These are phyloP conservation scores for Brachionus manjavacas DNA, from an alignment of 1,140 invertebrate genomes.

Conservation along the genomic window DNA sequence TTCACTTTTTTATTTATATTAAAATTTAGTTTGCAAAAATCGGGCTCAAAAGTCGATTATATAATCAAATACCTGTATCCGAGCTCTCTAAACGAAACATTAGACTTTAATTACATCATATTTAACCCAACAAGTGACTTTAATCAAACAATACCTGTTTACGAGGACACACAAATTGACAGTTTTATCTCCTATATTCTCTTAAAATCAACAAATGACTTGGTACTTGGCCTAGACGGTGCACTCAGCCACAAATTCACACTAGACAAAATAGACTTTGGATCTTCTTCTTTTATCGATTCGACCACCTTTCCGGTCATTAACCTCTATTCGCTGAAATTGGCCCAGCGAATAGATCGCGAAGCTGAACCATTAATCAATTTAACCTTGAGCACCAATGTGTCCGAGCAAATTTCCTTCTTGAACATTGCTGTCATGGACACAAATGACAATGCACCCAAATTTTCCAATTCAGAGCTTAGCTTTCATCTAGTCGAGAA, in stretches of 20 bases:
- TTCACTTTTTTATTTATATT: neutral
- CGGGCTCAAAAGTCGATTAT: neutral
- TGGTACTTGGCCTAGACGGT: neutral
- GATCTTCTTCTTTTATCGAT: neutral
- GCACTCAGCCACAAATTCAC: neutral
- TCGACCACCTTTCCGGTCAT: neutral
- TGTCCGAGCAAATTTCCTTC: neutral
- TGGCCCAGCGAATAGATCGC: neutral
- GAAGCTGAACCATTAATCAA: neutral
- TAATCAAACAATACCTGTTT: neutral
- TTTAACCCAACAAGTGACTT: neutral
- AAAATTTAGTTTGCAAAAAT: neutral
- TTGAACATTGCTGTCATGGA: neutral
- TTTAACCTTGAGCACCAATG: neutral
- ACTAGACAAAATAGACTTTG: neutral
- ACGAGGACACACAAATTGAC: neutral
- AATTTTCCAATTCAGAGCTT: neutral
- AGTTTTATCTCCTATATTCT: neutral
- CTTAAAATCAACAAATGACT: neutral
- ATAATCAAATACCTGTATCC: slow-evolving; percentile 8
- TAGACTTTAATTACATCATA: neutral
- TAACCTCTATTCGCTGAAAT: neutral
- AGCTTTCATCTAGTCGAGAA: neutral
- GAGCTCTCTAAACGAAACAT: neutral
- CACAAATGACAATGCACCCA: neutral